These are phyloP conservation scores for Clavelina lepadiformis DNA, from an alignment of 23 tunicate genomes.

Conservation along the genomic window DNA sequence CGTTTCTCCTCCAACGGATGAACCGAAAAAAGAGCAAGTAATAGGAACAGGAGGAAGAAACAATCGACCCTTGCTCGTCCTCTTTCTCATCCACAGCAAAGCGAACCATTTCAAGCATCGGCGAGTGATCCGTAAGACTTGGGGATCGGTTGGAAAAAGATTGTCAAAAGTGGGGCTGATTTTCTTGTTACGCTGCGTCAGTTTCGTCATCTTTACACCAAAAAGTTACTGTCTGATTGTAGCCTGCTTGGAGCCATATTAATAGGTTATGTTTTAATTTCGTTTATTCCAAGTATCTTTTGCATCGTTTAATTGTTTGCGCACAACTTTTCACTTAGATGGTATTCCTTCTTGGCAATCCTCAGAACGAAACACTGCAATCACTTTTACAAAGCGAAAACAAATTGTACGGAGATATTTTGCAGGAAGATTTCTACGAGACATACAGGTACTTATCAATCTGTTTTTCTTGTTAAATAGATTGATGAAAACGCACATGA, in stretches of 20 bases:
- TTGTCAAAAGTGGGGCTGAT: constrained; percentile 33
- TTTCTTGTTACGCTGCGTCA: neutral
- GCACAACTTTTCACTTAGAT: constrained; percentile 7
- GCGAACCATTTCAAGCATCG: constrained; percentile 30
- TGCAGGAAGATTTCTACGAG: constrained; percentile 59
- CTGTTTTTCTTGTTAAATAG: neutral
- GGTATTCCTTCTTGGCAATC: constrained; percentile 60
- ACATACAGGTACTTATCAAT: constrained; percentile 30
- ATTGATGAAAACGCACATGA: neutral
- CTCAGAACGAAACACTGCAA: constrained; percentile 29
- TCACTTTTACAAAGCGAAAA: constrained; percentile 15
- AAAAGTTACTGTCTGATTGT: neutral
- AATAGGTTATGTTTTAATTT: too few relatives aligned
- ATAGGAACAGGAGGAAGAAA: neutral
- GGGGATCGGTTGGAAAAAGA: constrained; percentile 58
- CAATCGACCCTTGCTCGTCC: constrained; percentile 7
- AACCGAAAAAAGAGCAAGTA: neutral
- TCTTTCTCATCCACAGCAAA: constrained; percentile 40
- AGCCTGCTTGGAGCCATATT: too few relatives aligned
- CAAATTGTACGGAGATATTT: constrained; percentile 21
- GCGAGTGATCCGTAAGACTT: constrained; percentile 43
- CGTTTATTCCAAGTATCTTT: too few relatives aligned
- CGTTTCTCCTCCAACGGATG: neutral
- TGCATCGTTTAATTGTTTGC: neutral
- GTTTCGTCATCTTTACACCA: neutral